These are phyloP conservation scores for Varanus komodoensis DNA, from an alignment of 2,113 vertebrate species.

Conservation along the genomic window DNA sequence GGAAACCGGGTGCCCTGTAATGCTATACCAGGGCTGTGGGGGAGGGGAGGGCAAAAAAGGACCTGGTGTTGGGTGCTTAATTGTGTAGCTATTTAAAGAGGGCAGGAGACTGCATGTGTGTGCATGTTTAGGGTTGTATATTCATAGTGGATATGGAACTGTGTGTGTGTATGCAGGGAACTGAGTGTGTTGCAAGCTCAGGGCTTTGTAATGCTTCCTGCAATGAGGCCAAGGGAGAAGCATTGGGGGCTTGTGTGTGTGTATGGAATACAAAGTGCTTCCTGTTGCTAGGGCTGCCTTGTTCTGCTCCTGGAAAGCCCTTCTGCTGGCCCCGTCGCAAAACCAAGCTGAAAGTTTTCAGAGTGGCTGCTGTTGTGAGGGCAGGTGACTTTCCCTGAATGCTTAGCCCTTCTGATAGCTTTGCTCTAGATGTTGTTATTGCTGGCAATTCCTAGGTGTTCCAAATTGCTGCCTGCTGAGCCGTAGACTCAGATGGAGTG, in stretches of 20 bases:
- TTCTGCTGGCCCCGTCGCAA: neutral
- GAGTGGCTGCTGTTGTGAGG: neutral
- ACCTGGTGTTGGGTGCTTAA: neutral
- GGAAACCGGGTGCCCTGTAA: conserved; percentile 21
- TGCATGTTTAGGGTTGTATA: neutral
- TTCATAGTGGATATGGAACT: neutral
- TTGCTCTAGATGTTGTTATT: neutral
- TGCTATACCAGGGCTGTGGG: neutral
- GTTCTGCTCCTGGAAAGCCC: neutral
- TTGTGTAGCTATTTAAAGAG: neutral
- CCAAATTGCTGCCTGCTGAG: neutral
- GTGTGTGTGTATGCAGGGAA: neutral
- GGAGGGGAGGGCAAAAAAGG: neutral
- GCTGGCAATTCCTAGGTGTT: neutral
- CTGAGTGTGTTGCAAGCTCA: neutral
- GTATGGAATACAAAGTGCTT: conserved; percentile 13
- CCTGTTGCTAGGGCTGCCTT: neutral
- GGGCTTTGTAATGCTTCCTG: neutral
- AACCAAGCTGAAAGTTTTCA: neutral
- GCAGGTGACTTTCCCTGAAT: conserved; percentile 1
- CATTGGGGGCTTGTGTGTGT: neutral
- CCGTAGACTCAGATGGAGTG: neutral
- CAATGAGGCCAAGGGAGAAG: neutral
- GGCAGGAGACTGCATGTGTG: too few relatives aligned
- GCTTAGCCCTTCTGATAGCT: neutral